phyloP scores from a whole-genome alignment of 37 sponge, comb jelly and placozoan genomes.

The Mnemiopsis leidyi region DNA sequence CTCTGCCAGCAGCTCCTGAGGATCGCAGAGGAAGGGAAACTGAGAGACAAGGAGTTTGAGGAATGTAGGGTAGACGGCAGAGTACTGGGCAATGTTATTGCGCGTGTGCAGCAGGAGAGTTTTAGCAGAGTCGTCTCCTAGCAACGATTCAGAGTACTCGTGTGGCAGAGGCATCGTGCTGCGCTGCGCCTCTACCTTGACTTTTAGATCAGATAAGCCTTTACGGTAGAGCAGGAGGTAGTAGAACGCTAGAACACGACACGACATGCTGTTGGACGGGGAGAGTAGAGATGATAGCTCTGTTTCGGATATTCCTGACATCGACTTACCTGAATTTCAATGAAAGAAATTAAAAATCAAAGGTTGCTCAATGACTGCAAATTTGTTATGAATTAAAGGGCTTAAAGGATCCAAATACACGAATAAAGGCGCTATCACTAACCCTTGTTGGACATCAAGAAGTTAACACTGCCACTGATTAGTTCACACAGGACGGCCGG shows the following conservation, averaged over 20 bases:
- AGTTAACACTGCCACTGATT: slow-evolving; percentile 43
- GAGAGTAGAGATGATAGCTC: slow-evolving; percentile 41
- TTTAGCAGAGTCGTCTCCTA: slow-evolving; percentile 50
- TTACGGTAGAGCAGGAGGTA: slow-evolving; percentile 61
- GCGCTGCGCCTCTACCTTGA: neutral
- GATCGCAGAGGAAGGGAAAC: slow-evolving; percentile 61
- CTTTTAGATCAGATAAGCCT: neutral
- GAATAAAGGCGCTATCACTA: neutral
- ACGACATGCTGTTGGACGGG: slow-evolving; percentile 52
- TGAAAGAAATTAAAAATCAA: too few relatives aligned
- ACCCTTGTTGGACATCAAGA: slow-evolving; percentile 37
- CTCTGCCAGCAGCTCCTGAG: slow-evolving; percentile 22
- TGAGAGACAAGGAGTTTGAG: slow-evolving; percentile 56
- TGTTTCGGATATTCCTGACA: slow-evolving; percentile 13
- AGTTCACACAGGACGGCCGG: slow-evolving; percentile 35
- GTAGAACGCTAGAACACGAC: slow-evolving; percentile 64
- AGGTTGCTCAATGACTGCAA: too few relatives aligned
- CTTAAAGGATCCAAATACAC: too few relatives aligned
- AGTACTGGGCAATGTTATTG: neutral
- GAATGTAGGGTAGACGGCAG: slow-evolving; percentile 59
- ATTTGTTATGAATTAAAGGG: too few relatives aligned
- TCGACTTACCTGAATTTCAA: slow-evolving; percentile 17
- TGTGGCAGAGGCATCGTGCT: neutral
- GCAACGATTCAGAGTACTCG: slow-evolving; percentile 5
- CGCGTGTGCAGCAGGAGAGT: slow-evolving; percentile 54